phyloP scores from a whole-genome alignment of 2,797 vertebrate genomes.

The Hippopotamyrus pictus region DNA sequence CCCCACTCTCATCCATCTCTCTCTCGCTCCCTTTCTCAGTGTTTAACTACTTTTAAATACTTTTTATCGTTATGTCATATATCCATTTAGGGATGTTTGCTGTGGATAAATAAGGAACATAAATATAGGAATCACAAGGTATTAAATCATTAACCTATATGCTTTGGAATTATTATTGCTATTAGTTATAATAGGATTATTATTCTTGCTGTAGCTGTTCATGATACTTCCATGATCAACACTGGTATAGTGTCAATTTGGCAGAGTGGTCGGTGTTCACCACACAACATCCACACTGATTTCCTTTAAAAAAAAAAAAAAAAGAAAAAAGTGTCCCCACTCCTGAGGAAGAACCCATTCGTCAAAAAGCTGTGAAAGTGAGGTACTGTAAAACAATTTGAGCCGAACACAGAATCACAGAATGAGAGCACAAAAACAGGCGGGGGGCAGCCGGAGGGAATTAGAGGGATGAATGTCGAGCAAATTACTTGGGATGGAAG shows the following conservation, averaged over 20 bases:
- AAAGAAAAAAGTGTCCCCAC: neutral
- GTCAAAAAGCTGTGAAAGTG: neutral
- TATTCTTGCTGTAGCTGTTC: neutral
- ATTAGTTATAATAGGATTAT: neutral
- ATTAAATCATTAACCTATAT: neutral
- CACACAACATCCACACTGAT: neutral
- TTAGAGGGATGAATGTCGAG: neutral
- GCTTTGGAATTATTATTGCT: neutral
- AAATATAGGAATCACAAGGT: neutral
- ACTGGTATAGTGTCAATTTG: neutral
- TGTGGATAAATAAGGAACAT: neutral
- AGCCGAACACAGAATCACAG: neutral
- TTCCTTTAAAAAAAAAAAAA: neutral
- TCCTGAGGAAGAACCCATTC: neutral
- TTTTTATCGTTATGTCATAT: neutral
- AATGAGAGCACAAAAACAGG: neutral
- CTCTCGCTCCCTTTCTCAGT: neutral
- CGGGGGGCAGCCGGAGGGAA: neutral
- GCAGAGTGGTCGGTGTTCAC: neutral
- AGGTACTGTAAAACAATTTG: neutral
- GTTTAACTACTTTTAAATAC: neutral
- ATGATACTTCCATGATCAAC: neutral
- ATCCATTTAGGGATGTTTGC: neutral
- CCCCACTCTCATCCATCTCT: neutral
- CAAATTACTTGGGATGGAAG: conserved; percentile 15